These are phyloP conservation scores for Epizoanthus ramosus DNA, from an alignment of 92 coral and sea anemone genomes.

Conservation along the genomic window DNA sequence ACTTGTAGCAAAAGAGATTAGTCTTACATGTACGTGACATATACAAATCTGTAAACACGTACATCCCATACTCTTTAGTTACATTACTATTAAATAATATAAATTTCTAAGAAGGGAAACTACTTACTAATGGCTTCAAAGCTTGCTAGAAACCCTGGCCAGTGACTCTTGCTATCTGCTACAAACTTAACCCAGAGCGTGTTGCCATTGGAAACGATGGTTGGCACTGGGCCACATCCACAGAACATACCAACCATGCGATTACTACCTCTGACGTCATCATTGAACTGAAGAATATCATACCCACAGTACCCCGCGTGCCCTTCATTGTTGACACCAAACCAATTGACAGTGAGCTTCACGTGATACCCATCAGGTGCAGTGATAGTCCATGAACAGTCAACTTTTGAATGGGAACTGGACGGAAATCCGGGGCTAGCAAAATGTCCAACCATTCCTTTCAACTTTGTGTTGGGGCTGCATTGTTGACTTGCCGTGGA, in stretches of 20 bases:
- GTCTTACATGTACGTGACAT: no score
- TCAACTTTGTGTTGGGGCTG: conserved; percentile 13
- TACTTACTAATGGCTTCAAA: conserved; percentile 41
- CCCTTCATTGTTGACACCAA: conserved; percentile 21
- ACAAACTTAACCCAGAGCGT: conserved; percentile 19
- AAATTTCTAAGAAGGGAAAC: not conserved
- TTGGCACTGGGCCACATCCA: conserved; percentile 24
- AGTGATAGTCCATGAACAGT: conserved; percentile 33
- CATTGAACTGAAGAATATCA: conserved; percentile 38
- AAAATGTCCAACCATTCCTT: conserved; percentile 40
- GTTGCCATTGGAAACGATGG: conserved; percentile 23
- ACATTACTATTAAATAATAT: no score
- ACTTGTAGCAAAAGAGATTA: no score
- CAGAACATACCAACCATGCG: conserved; percentile 44
- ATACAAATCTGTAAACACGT: no score
- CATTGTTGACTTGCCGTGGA: conserved; percentile 1
- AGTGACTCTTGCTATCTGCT: conserved; percentile 22
- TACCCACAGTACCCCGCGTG: conserved; percentile 32
- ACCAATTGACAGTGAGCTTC: conserved; percentile 21
- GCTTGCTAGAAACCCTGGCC: conserved; percentile 36
- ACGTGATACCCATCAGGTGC: conserved; percentile 37
- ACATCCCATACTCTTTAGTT: no score
- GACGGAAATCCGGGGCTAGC: conserved; percentile 38
- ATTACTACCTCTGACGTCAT: conserved; percentile 20
- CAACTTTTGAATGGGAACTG: not conserved